Conservation (phyloP, 2,797 vertebrate species). For the Strix occidentalis region DNA sequence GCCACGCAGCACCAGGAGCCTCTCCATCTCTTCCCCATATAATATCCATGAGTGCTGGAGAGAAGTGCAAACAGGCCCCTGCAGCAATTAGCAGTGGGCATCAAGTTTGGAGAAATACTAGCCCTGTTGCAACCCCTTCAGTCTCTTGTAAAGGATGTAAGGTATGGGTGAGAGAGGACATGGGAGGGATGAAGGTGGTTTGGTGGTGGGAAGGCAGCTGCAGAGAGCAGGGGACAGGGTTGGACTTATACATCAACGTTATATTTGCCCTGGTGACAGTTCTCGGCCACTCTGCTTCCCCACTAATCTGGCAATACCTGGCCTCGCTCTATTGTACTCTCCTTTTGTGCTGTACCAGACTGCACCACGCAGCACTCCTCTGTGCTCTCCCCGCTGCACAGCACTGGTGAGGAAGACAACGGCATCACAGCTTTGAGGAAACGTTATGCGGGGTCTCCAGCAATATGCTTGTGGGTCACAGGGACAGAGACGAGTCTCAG, state of each 20-base stretch:
- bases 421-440: neutral
- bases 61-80: neutral
- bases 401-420: neutral
- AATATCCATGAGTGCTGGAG: neutral
- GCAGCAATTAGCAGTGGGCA: neutral
- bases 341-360: fast-evolving
- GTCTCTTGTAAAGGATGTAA: neutral
- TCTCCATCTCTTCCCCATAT: neutral
- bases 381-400: fast-evolving
- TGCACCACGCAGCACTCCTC: fast-evolving
- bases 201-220: neutral
- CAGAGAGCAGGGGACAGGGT: neutral
- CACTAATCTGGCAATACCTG: neutral
- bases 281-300: neutral
- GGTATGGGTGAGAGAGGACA: neutral
- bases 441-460: neutral
- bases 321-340: neutral
- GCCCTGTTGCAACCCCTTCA: neutral
- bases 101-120: neutral
- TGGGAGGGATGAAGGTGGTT: neutral
- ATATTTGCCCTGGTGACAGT: neutral
- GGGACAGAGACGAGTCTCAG: neutral
- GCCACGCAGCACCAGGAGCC: fast-evolving
- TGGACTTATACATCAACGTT: fast-evolving
- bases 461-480: fast-evolving